phyloP scores from a whole-genome alignment of 2,113 vertebrate species.

The Onychostoma macrolepis region DNA sequence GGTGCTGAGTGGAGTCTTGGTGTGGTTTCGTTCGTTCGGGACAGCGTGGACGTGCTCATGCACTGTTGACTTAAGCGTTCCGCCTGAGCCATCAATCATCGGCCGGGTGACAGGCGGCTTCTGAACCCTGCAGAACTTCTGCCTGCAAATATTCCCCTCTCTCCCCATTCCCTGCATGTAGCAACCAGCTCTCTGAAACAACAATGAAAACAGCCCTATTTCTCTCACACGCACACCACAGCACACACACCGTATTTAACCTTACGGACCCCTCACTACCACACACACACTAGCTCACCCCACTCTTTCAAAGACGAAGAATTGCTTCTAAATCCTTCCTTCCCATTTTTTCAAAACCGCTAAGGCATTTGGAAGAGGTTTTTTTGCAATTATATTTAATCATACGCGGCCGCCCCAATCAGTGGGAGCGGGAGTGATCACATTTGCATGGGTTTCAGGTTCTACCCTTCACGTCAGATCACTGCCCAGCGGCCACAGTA shows the following conservation, averaged over 20 bases:
- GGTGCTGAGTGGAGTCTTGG: constrained; percentile 70
- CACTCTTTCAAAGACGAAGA: constrained; percentile 53
- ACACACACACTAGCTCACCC: constrained; percentile 23
- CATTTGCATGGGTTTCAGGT: constrained; percentile 79
- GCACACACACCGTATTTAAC: constrained; percentile 46
- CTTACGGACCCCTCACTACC: constrained; percentile 28
- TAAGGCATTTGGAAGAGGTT: constrained; percentile 73
- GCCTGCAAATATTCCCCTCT: constrained; percentile 61
- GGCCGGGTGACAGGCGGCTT: constrained; percentile 70
- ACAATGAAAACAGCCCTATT: constrained; percentile 48
- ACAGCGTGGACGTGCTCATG: constrained; percentile 74
- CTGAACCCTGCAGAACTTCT: constrained; percentile 69
- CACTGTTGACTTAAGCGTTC: constrained; percentile 81
- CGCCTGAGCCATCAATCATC: constrained; percentile 79
- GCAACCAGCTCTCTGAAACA: constrained; percentile 64
- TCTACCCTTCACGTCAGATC: constrained; percentile 65
- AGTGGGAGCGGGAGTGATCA: constrained; percentile 72
- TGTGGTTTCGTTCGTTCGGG: constrained; percentile 49
- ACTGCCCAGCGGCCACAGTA: constrained; percentile 59
- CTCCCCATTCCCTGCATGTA: constrained; percentile 64
- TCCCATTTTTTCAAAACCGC: constrained; percentile 65
- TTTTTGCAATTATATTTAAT: constrained; percentile 80
- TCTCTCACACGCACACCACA: constrained; percentile 43
- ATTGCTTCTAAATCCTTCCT: constrained; percentile 74
- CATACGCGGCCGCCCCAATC: constrained; percentile 76